phyloP scores from a whole-genome alignment of 1,140 invertebrate genomes.

The Bombyx mori region ASM3026992v2 NC_085117.1:12612001-12612500 shows the following conservation, averaged over 20 bases:
- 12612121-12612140: too few relatives aligned
- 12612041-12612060: constrained; percentile 1
- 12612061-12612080: too few relatives aligned
- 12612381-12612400: constrained; percentile 8
- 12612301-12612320: constrained; percentile 5
- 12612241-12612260: constrained; percentile 6
- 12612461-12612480: constrained; percentile 16
- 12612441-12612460: constrained; percentile 53
- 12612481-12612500: too few relatives aligned
- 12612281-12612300: constrained; percentile 5
- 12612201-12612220: too few relatives aligned
- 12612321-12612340: constrained; percentile 4
- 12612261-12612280: background rate
- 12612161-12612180: too few relatives aligned
- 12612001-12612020: constrained; percentile 24
- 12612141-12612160: too few relatives aligned
- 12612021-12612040: constrained; percentile 30
- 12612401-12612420: constrained; percentile 10
- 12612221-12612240: constrained; percentile 7
- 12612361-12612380: constrained; percentile 3
- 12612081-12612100: too few relatives aligned
- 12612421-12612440: constrained; percentile 46
- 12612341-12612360: too few relatives aligned
- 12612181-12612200: too few relatives aligned
- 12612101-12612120: too few relatives aligned